Evolutionary conservation across 2,797 vertebrate genomes (phyloP).

Genomic region (Leptoclinus maculatus): DNA sequence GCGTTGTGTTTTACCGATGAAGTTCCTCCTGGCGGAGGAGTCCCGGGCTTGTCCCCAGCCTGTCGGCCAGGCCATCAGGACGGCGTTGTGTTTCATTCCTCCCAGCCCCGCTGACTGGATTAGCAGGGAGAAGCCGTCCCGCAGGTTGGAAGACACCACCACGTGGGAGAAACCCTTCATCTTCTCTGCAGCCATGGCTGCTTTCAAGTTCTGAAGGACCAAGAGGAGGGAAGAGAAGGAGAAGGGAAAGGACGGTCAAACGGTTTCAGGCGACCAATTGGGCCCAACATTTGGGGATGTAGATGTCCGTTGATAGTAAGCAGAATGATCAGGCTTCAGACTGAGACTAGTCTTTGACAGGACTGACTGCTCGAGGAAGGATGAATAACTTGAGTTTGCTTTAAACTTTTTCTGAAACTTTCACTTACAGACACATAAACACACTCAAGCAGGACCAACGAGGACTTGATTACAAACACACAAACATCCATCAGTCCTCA

Average conservation of each 20-base stretch:
- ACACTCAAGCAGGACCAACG: not conserved
- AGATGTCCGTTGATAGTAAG: not conserved
- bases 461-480: not conserved
- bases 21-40: constrained; percentile 89
- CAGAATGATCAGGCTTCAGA: not conserved
- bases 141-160: constrained; percentile 90
- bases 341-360: not conserved
- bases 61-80: constrained; percentile 94
- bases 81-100: constrained; percentile 96
- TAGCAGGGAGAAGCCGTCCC: constrained; percentile 94
- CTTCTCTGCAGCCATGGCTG: constrained; percentile 88
- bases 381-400: not conserved
- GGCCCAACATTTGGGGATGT: not conserved
- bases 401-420: not conserved
- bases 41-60: constrained; percentile 87
- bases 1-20: constrained; percentile 89
- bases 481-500: not conserved
- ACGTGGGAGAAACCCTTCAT: constrained; percentile 97
- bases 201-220: constrained; percentile 87
- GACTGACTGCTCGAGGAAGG: not conserved
- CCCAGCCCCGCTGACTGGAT: constrained; percentile 96
- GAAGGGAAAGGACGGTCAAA: not conserved
- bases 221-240: not conserved
- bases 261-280: not conserved
- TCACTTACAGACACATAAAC: not conserved